phyloP scores from a whole-genome alignment of 2,888 invertebrate species.

The Epistrophe grossulariae region DNA sequence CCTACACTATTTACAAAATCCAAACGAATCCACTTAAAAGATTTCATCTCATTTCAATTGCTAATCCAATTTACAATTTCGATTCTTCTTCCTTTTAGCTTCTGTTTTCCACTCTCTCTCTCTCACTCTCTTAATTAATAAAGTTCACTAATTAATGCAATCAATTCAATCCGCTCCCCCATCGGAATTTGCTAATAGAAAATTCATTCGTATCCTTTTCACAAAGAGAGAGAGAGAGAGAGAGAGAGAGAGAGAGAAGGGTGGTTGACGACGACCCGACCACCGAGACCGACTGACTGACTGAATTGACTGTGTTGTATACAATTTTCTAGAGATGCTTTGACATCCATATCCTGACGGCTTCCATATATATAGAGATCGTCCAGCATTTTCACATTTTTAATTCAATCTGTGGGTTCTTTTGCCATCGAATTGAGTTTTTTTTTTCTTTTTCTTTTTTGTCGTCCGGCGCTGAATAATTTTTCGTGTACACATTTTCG shows the following conservation, averaged over 20 bases:
- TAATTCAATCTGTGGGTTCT: constrained; percentile 70
- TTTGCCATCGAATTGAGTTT: constrained; percentile 38
- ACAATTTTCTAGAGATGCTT: constrained; percentile 38
- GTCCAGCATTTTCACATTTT: constrained; percentile 49
- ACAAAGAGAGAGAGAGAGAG: neutral
- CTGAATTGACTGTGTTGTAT: neutral
- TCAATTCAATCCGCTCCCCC: constrained; percentile 65
- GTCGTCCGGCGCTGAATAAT: constrained; percentile 30
- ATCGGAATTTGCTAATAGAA: constrained; percentile 67
- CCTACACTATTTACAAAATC: constrained; percentile 50
- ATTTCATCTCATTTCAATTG: constrained; percentile 42
- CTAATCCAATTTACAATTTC: constrained; percentile 69
- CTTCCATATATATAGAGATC: neutral
- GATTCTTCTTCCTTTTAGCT: constrained; percentile 21
- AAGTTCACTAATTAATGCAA: constrained; percentile 75
- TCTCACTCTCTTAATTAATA: constrained; percentile 66
- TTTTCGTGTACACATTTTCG: constrained; percentile 63
- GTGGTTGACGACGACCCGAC: neutral
- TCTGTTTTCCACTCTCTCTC: constrained; percentile 33
- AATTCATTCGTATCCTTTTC: constrained; percentile 69
- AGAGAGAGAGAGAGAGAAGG: neutral
- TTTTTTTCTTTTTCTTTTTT: constrained; percentile 16
- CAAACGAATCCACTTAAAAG: constrained; percentile 56
- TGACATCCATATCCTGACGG: constrained; percentile 35
- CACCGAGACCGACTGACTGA: neutral